phyloP scores from a whole-genome alignment of 2,113 vertebrate species.

The Polypterus senegalus region DNA sequence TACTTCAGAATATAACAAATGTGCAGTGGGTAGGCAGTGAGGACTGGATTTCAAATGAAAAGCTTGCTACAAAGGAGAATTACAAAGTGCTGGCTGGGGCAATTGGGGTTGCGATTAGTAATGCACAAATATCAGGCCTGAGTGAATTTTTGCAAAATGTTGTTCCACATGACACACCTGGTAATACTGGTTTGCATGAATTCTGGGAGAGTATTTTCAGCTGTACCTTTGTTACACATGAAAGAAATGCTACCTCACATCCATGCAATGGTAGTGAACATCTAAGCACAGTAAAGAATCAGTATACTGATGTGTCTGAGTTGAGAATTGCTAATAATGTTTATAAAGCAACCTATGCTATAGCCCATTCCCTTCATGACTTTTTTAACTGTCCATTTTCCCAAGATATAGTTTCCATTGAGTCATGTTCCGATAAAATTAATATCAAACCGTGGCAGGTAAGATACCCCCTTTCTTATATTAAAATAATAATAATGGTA shows the following conservation, averaged over 20 bases:
- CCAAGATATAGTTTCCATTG: conserved; percentile 31
- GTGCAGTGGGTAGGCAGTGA: conserved; percentile 57
- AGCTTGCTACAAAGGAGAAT: conserved; percentile 29
- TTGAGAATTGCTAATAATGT: conserved; percentile 52
- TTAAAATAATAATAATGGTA: not conserved
- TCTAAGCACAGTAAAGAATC: conserved; percentile 31
- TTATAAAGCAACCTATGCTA: conserved; percentile 51
- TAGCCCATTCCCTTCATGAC: conserved; percentile 40
- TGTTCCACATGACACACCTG: conserved; percentile 33
- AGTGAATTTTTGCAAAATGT: conserved; percentile 41
- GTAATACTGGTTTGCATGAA: conserved; percentile 36
- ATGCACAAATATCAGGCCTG: conserved; percentile 39
- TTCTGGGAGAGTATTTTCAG: conserved; percentile 52
- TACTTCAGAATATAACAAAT: conserved; percentile 46
- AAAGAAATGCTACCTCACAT: conserved; percentile 11
- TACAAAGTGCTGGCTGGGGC: conserved; percentile 39
- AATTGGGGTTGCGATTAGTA: conserved; percentile 46
- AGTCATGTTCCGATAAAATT: conserved; percentile 17
- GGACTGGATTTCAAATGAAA: conserved; percentile 48
- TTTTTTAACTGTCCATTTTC: conserved; percentile 32
- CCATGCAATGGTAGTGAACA: conserved; percentile 43
- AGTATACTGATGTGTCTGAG: conserved; percentile 48
- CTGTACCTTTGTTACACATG: conserved; percentile 25
- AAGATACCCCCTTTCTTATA: not conserved
- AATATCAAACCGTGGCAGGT: conserved; percentile 5